Conservation (phyloP, 2,888 invertebrate species). For the Hirudinaria manillensis region DNA sequence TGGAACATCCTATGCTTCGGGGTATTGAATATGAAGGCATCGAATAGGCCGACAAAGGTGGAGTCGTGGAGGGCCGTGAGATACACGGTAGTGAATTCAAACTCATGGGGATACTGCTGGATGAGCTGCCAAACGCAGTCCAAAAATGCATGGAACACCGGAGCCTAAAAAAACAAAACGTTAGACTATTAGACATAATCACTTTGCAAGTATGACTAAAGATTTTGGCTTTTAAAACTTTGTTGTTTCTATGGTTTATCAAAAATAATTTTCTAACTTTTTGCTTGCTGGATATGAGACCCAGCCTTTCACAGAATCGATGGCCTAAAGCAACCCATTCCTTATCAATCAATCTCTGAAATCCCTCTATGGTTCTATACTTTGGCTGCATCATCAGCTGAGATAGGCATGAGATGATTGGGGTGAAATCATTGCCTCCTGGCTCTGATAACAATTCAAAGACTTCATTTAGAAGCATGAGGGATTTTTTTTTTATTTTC, state of each 20-base stretch:
- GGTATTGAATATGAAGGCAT: constrained; percentile 85
- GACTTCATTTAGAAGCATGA: background rate
- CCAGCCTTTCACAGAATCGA: constrained; percentile 66
- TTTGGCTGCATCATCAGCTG: constrained; percentile 80
- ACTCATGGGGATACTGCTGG: constrained; percentile 78
- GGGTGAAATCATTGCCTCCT: constrained; percentile 79
- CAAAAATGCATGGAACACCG: constrained; percentile 80
- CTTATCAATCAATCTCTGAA: constrained; percentile 83
- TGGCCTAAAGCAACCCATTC: constrained; percentile 91
- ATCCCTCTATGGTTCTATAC: constrained; percentile 75
- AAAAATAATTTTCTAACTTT: constrained; percentile 8
- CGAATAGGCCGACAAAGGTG: constrained; percentile 77
- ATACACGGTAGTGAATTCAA: constrained; percentile 87
- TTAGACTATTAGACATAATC: background rate
- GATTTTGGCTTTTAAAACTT: background rate
- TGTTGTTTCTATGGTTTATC: background rate
- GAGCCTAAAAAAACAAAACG: constrained; percentile 61
- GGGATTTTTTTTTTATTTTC: too few species aligned
- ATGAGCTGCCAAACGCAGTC: constrained; percentile 88
- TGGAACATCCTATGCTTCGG: constrained; percentile 63
- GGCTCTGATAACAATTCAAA: constrained; percentile 58
- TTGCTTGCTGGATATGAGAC: constrained; percentile 42
- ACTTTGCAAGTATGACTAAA: background rate
- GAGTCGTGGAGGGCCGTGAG: constrained; percentile 86
- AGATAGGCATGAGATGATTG: constrained; percentile 72